A percentile compares a stretch with the other conserved stretches of the same genome.
phyloP scores from a whole-genome alignment of 1,140 invertebrate genomes.

The Pygmarrhopalites habei region DNA sequence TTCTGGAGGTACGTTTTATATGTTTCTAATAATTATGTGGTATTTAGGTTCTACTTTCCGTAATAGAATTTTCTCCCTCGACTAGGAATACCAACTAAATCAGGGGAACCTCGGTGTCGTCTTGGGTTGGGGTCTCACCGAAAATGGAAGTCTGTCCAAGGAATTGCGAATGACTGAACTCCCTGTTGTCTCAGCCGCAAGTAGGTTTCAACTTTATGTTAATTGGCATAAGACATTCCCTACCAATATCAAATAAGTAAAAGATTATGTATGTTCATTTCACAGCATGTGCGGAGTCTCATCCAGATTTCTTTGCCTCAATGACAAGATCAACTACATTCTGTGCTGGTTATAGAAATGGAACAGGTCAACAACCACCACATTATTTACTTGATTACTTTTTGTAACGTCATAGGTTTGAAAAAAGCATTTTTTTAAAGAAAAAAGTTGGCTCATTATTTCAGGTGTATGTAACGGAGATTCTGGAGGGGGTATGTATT shows the following conservation, averaged over 20 bases:
- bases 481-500: slow-evolving; percentile 26
- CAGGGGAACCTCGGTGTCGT: not conserved
- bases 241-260: no score
- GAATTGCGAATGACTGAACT: slow-evolving; percentile 30
- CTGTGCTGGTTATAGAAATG: slow-evolving; percentile 37
- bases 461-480: slow-evolving; percentile 32
- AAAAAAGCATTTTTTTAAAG: no score
- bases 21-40: slow-evolving; percentile 24
- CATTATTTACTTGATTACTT: no score
- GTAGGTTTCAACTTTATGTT: no score
- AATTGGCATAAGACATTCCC: no score
- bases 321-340: slow-evolving; percentile 37
- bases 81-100: slow-evolving; percentile 7
- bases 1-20: slow-evolving; percentile 35
- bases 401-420: no score
- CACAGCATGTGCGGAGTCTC: slow-evolving; percentile 34
- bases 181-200: slow-evolving; percentile 31
- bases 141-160: slow-evolving; percentile 28
- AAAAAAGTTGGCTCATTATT: no score
- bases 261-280: no score
- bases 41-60: no score
- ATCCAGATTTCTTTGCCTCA: slow-evolving; percentile 35
- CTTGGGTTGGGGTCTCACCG: slow-evolving; percentile 31
- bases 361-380: no score
- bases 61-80: no score